These are phyloP conservation scores for Drosophila busckii DNA, from an alignment of 1,140 invertebrate genomes.

Conservation along the genomic window DNA sequence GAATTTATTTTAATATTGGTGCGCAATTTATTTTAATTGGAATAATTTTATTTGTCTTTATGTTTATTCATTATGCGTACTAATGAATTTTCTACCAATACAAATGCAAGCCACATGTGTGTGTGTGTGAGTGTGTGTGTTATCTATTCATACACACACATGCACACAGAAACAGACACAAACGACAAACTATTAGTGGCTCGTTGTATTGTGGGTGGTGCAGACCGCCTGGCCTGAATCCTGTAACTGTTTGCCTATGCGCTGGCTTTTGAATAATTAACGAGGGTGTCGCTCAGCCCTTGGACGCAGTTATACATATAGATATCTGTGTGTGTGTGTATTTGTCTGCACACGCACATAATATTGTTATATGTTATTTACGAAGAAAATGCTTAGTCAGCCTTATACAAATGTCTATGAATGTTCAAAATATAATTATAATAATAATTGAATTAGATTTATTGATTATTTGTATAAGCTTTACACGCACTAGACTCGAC, in stretches of 20 bases:
- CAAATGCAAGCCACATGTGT: slow-evolving; percentile 35
- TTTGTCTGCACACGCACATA: slow-evolving; percentile 50
- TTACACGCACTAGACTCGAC: slow-evolving; percentile 43
- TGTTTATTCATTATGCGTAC: slow-evolving; percentile 76
- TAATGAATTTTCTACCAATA: slow-evolving; percentile 66
- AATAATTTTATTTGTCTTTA: slow-evolving; percentile 78
- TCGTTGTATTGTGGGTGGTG: neutral
- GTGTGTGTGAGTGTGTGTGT: too few relatives aligned
- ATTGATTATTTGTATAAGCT: slow-evolving; percentile 74
- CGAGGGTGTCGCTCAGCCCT: slow-evolving; percentile 68
- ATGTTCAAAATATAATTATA: slow-evolving; percentile 78
- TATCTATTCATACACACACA: slow-evolving; percentile 34
- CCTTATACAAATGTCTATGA: slow-evolving; percentile 77
- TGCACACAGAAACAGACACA: slow-evolving; percentile 1
- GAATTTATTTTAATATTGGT: slow-evolving; percentile 75
- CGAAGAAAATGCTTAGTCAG: slow-evolving; percentile 76
- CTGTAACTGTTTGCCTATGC: slow-evolving; percentile 53
- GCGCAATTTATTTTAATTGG: slow-evolving; percentile 78
- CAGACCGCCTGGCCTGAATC: slow-evolving; percentile 26
- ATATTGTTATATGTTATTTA: slow-evolving; percentile 77
- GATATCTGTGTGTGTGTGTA: neutral
- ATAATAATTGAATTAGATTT: slow-evolving; percentile 78
- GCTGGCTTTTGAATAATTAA: slow-evolving; percentile 75
- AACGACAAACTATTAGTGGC: slow-evolving; percentile 22
- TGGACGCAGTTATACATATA: slow-evolving; percentile 27